Evolutionary conservation across 2,113 vertebrate genomes (phyloP), one percentile per base, ranked within the genome.

Genomic region (Pleuronectes platessa): DNA sequence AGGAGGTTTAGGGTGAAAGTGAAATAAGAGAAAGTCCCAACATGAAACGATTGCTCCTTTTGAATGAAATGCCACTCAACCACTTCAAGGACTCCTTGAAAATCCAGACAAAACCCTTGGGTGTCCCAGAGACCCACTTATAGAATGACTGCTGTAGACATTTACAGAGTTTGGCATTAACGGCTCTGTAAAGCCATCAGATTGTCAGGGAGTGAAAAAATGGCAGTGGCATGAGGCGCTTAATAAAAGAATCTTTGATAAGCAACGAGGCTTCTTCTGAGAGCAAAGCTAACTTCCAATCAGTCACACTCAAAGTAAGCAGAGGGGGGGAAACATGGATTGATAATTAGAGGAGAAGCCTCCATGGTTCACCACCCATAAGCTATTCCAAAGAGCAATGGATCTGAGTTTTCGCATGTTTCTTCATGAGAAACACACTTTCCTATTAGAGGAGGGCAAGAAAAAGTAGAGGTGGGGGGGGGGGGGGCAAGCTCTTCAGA

Each of bases 341-440:
- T 68, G 58, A 81, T 21, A 89, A 84, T 86, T 87, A 67, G 72
- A 84, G 59, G 61, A 74, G 78, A 60, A 61, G 77, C 86, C 76
- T 88, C 63, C 67, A 78, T 51, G 75, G 79, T 79, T 88, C 74
- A 77, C 71, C 82, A 85, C 84, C 55, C 72, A 63, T 72, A 86
- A 78, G 68, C 65, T 79, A 72, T 90, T 84, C 90, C 61, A 82
- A 88, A 85, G 74, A 75, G 75, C 47, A 31, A 58, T 61, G 35
- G 59, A 82, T 86, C 55, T 71, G 76, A 26, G 74, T 78, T 89
- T 90, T 88, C 82, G 82, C 82, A 79, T 86, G 76, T 92, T 85
- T 68, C 85, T 86, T 92, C 92, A 93, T 93, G 84, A 88, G 87
- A 94, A 93, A 88, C 91, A 93, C 84, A 91, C 89, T 77, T 84